Conservation (phyloP, 1,140 invertebrate genomes). For the Sycophila sp. region DNA sequence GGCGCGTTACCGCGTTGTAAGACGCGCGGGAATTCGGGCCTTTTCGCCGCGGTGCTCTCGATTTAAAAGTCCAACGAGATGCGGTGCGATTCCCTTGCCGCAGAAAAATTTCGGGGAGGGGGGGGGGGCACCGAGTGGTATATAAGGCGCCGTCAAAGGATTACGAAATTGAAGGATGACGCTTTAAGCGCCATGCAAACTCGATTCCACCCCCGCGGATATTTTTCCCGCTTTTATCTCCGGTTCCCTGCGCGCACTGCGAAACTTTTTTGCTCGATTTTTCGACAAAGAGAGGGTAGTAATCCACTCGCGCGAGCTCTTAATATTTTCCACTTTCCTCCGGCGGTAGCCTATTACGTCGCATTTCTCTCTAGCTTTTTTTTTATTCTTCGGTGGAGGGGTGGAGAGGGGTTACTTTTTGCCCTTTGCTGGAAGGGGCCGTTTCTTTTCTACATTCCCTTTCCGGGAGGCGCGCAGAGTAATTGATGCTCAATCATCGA, state of each 20-base stretch:
- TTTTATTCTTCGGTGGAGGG: no score
- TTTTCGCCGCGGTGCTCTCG: constrained; percentile 5
- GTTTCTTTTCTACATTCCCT: no score
- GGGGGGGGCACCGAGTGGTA: not conserved
- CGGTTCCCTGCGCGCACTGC: not conserved
- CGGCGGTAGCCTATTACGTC: no score
- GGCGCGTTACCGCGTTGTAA: not conserved
- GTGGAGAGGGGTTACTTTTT: no score
- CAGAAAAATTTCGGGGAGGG: not conserved
- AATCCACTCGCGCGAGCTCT: no score
- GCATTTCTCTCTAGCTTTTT: no score
- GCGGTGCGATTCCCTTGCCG: constrained; percentile 15
- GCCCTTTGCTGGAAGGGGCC: no score
- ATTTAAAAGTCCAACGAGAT: constrained; percentile 54
- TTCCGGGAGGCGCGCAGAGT: no score
- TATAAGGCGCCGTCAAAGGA: constrained; percentile 47
- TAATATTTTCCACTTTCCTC: no score
- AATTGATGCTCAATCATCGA: no score
- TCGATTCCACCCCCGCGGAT: constrained; percentile 40
- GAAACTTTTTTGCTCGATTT: constrained; percentile 1
- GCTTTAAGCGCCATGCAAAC: constrained; percentile 51
- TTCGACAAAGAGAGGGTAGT: no score
- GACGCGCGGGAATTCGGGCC: no score
- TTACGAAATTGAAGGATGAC: constrained; percentile 42
- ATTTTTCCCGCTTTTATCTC: not conserved